Evolutionary conservation across 2,113 vertebrate species (phyloP), one percentile per base, ranked within the genome.

Genomic region (Dipodomys spectabilis): DNA sequence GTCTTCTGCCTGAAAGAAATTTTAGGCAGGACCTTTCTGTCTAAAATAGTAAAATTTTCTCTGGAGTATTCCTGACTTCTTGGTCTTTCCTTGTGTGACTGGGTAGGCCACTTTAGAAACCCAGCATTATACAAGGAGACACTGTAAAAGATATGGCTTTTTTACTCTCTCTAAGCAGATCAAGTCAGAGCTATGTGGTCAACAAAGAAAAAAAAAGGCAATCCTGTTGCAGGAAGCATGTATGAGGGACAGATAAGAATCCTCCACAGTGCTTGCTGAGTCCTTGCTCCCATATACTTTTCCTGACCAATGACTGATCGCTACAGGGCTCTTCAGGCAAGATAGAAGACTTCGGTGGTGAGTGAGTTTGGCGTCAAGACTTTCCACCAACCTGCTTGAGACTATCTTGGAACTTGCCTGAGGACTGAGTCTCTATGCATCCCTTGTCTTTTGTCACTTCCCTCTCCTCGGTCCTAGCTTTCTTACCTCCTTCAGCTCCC

Each of bases 1-100:
- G 45, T 77, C 83, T 92, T 6, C 10, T 32, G 28, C n/a, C 30
- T 6, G 35, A 82, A 69, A 90, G 18, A 88, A 73, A 32, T 74
- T 57, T 65, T 27, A 5, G 2, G 74, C 39, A 32, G 71, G 75
- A 19, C 16, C 30, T 44, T 69, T 53, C 0, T 2, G 28, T 49
- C 53, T 8, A 32, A 18, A 67, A 5, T 6, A 22, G 22, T 45
- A 27, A 57, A 32, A 22, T 11, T 25, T 25, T 23, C 78, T 81
- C 23, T 93, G 0, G 0, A 8, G 39, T 12, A 16, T 22, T 23
- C 39, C 49, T 85, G 74, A 30, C 7, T 10, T 88, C 35, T 10
- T 64, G 28, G 39, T 8, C 64, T 25, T 7, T 68, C 27, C 32
- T 69, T 16, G 18, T 62, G 44, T 16, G 28, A 57, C 30, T 22